Percentiles rank a stretch among this genome's conserved stretches.
Conservation (phyloP, 92 coral and sea anemone genomes). For the Porites evermanni region DNA sequence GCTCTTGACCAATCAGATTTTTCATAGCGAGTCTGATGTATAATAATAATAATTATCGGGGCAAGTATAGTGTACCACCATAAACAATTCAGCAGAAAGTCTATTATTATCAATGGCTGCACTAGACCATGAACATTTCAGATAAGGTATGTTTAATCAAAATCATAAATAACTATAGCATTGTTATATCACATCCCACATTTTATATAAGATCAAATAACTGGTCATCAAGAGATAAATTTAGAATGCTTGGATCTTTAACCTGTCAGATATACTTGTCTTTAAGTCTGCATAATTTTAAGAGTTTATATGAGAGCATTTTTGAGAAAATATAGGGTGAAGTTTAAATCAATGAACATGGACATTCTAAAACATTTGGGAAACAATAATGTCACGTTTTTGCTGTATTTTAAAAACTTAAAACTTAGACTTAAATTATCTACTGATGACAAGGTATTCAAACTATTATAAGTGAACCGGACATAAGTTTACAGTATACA, state of each 20-base stretch:
- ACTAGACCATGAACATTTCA: constrained; percentile 4
- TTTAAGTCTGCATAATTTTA: neutral
- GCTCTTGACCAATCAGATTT: too few relatives aligned
- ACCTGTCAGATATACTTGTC: constrained; percentile 26
- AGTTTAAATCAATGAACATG: constrained; percentile 18
- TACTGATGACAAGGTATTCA: constrained; percentile 14
- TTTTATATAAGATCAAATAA: constrained; percentile 21
- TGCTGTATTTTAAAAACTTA: constrained; percentile 13
- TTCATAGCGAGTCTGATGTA: too few relatives aligned
- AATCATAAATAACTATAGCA: neutral
- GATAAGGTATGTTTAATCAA: constrained; percentile 17
- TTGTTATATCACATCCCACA: constrained; percentile 18
- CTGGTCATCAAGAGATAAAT: constrained; percentile 16
- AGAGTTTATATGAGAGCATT: constrained; percentile 3
- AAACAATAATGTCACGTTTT: neutral
- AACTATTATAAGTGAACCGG: constrained; percentile 5
- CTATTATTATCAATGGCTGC: constrained; percentile 6
- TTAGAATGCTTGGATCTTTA: constrained; percentile 6
- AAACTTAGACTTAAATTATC: constrained; percentile 10
- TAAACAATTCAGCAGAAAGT: constrained; percentile 22
- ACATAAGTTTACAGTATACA: constrained; percentile 13
- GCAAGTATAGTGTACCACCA: constrained; percentile 16
- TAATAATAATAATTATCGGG: neutral
- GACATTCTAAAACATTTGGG: constrained; percentile 12
- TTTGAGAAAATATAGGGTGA: constrained; percentile 11